Conservation (phyloP, 2,797 vertebrate species). For the Taenioides sp. region DNA sequence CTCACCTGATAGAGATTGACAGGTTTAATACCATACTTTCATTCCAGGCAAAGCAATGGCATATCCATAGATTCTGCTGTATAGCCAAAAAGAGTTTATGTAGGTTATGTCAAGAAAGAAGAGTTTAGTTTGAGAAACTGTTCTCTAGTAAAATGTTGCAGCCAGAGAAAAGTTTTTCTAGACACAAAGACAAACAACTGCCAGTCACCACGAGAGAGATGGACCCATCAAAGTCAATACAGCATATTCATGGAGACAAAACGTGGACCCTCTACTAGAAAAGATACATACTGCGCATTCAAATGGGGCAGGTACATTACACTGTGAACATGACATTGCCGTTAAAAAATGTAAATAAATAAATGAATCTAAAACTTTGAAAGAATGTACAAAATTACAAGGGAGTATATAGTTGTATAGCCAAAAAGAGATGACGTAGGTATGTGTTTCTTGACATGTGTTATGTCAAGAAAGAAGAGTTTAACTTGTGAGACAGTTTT, state of each 20-base stretch:
- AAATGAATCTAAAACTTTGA: background rate
- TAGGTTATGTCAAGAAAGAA: background rate
- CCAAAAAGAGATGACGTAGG: no score
- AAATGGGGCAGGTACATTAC: background rate
- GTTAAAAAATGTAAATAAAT: background rate
- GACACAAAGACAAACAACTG: slow-evolving; percentile 15
- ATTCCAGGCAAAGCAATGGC: background rate
- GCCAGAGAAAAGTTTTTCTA: slow-evolving; percentile 1
- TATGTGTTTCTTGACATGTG: no score
- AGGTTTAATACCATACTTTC: no score
- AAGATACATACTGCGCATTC: background rate
- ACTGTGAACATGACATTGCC: background rate
- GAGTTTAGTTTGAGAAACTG: background rate
- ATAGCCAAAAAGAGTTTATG: no score
- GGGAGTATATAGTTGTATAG: background rate
- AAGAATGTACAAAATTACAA: background rate
- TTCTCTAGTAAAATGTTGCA: background rate
- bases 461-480: background rate
- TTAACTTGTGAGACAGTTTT: background rate
- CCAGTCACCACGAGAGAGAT: slow-evolving; percentile 13
- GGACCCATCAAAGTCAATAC: background rate
- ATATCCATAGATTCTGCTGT: background rate
- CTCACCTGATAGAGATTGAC: no score
- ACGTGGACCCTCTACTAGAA: background rate
- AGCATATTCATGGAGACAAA: background rate